Evolutionary conservation across 1,140 invertebrate species (phyloP), one percentile per base, ranked within the genome.

Genomic region (Aphelinus certus): DNA sequence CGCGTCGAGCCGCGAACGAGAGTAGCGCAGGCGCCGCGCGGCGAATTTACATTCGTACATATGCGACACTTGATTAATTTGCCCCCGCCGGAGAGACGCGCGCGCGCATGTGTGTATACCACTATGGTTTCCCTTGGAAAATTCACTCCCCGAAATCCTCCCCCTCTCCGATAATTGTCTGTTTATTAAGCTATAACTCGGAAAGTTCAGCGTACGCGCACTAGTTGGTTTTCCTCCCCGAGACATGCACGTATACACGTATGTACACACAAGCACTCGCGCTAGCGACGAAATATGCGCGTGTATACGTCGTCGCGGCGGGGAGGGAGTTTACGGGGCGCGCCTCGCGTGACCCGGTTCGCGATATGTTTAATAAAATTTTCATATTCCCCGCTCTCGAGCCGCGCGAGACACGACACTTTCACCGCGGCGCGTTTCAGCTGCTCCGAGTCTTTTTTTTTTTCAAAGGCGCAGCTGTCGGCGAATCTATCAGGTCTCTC

Each of bases 361-460:
- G 10, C 26, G 10, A 72, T 72, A 64, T 51, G 64, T 72, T 72
- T 72, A 57, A 72, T 72, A 58, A 65, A 63, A 65, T 65, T 72
- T 58, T 69, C 60, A 60, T 60, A 49, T 46, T 46, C 61, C 46
- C 51, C 46, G 6, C 43, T 6, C 6, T 55, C 10, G 56, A 3
- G 7, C 3, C 3, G 57, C n/a, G 57, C 6, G 57, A 42, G n/a
- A 58, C n/a, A 43, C 42, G 7, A 6, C 42, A 2, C 64, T 48
- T 71, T 42, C 53, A 55, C 53, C 65, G n/a, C 51, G 2, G 10
- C 42, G 6, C 48, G 53, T 46, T 65, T 51, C 53, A n/a, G 26
- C 42, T 43, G 43, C 45, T 6, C 9, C 55, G 43, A 43, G 5
- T 9, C 53, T 26, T n/a, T 65, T 72, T 55, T 58, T 65, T 63